Evolutionary conservation across 2,113 vertebrate species (phyloP), one percentile per base, ranked within the genome.

Genomic region (Cyprinodon tularosa): DNA sequence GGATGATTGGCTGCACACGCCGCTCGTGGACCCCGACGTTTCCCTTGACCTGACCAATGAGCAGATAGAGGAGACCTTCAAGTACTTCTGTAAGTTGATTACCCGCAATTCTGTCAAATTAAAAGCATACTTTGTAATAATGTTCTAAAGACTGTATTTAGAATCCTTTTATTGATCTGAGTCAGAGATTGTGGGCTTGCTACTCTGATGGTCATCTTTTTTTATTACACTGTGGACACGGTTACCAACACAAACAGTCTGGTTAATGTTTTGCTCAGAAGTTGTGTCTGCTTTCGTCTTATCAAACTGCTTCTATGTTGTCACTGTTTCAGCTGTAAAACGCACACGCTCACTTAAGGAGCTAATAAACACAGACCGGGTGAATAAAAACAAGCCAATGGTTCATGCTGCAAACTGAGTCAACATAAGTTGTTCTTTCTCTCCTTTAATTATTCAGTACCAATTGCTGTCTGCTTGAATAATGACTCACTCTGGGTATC

Each of bases 1-100:
- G 90, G 97, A 97, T 93, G 98, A 99, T 92, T 99, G 98, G 98
- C 95, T 99, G 57, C 98, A 97, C 78, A 99, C 98, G 0, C 98
- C 98, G 7, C 95, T 99, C 86, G 93, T 99, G 88, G 96, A 95
- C 59, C 96, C 97, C 0, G 95, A 97, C 76, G 90, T 91, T 1
- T 94, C 91, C 90, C 88, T 99, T 17, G 96, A 98, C 90, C 93
- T 99, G 93, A 97, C 97, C 38, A 95, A 96, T 17, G 97, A 99
- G 86, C 98, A 99, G 90, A 98, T 98, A 60, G 97, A 99, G 88
- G 98, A 99, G 93, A 99, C 98, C 59, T 94, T 99, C 91, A 99
- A 99, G 82, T 99, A 99, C 84, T 99, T 99, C 88, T 95, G 98
- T 99, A 93, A 98, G 98, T 96, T 29, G 0, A 48, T 59, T 62